Evolutionary conservation across 2,113 vertebrate species (phyloP).

Genomic region (Poecile atricapillus): DNA sequence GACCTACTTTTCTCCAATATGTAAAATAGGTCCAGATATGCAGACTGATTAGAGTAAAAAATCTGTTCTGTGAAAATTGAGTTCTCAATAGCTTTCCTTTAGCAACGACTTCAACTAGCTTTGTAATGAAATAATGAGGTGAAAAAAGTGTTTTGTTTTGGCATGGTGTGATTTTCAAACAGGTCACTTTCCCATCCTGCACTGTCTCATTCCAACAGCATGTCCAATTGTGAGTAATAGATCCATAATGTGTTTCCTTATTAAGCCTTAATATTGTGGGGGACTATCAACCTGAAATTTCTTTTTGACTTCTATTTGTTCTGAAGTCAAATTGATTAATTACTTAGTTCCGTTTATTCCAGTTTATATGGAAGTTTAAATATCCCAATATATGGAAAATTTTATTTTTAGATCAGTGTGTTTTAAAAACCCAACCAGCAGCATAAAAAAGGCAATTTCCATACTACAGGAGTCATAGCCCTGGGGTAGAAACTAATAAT

Average conservation of each 20-base stretch:
- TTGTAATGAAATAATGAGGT: background rate
- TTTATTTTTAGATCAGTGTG: background rate
- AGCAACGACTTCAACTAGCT: background rate
- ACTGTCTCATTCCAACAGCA: background rate
- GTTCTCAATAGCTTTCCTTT: background rate
- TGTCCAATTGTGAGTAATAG: background rate
- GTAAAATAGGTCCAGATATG: slow-evolving; percentile 23
- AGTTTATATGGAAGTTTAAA: background rate
- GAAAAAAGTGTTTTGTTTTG: background rate
- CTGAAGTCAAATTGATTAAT: background rate
- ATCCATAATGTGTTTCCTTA: background rate
- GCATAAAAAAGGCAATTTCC: background rate
- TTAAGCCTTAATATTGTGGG: background rate
- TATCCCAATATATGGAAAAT: background rate
- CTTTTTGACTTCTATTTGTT: background rate
- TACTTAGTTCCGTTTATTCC: background rate
- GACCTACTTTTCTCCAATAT: slow-evolving; percentile 35
- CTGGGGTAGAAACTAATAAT: background rate
- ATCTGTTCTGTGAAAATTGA: background rate
- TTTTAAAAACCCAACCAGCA: background rate
- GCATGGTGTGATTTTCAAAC: background rate
- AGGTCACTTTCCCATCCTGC: background rate
- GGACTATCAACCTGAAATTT: background rate
- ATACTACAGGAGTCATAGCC: background rate
- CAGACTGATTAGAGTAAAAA: background rate